A percentile compares a stretch with the other conserved stretches of the same genome.
Conservation (phyloP, 2,113 vertebrate species). For the Scopus umbretta region DNA sequence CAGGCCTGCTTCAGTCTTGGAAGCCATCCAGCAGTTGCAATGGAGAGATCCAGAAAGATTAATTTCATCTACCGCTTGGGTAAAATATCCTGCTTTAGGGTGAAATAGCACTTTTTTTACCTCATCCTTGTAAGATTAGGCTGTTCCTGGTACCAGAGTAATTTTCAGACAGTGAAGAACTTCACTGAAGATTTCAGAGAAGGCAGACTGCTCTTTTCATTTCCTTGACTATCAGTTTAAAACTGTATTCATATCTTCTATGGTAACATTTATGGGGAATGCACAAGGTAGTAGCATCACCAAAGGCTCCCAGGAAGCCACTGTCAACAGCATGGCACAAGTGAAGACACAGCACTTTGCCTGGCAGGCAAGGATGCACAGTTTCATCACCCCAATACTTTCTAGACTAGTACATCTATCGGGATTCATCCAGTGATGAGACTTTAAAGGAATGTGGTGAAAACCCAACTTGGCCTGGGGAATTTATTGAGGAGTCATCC, state of each 20-base stretch:
- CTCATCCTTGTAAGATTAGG: not conserved
- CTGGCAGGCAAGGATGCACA: not conserved
- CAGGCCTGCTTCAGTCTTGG: not conserved
- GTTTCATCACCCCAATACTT: not conserved
- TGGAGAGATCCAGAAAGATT: not conserved
- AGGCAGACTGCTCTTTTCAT: not conserved
- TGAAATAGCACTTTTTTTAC: not conserved
- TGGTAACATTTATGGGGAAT: not conserved
- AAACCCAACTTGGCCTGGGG: not conserved
- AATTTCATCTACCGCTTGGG: not conserved
- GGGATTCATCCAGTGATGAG: not conserved
- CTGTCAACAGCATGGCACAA: not conserved
- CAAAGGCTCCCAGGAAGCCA: not conserved
- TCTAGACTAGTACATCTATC: too few relatives aligned
- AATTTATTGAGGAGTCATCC: not conserved
- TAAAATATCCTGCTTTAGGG: not conserved
- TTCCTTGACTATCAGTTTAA: not conserved
- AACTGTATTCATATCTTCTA: not conserved
- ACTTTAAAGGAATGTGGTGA: not conserved
- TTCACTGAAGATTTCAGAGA: not conserved
- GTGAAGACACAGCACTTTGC: not conserved
- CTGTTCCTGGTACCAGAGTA: not conserved
- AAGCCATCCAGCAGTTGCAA: not conserved
- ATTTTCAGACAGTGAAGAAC: not conserved
- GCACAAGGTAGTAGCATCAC: not conserved